phyloP scores from a whole-genome alignment of 2,113 vertebrate genomes.

The Struthio camelus region DNA sequence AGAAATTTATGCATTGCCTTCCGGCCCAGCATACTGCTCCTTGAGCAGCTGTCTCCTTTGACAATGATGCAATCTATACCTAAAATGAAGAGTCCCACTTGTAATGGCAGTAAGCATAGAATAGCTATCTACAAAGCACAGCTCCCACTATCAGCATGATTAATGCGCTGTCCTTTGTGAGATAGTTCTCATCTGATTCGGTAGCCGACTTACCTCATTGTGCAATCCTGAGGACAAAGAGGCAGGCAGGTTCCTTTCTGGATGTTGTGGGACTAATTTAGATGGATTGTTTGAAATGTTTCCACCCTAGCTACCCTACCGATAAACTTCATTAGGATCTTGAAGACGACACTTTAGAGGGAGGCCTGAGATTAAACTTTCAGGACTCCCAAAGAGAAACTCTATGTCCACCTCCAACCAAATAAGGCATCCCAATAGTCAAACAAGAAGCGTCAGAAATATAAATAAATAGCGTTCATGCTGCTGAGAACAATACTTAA shows the following conservation, averaged over 20 bases:
- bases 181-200: conserved; percentile 14
- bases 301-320: background rate
- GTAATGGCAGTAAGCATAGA: background rate
- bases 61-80: background rate
- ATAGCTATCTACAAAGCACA: background rate
- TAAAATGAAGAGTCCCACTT: background rate
- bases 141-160: conserved; percentile 22
- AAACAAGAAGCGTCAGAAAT: background rate
- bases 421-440: background rate
- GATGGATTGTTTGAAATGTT: background rate
- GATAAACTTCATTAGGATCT: background rate
- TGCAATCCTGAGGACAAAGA: background rate
- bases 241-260: background rate
- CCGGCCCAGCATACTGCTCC: background rate
- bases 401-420: background rate
- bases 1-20: background rate
- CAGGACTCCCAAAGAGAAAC: background rate
- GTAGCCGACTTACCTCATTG: background rate
- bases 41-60: background rate
- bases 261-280: background rate
- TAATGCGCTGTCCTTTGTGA: background rate
- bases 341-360: background rate
- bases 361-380: background rate
- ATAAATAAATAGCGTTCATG: background rate
- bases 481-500: background rate